Evolutionary conservation across 2,797 vertebrate species (phyloP).

Genomic region (Microctenopoma stevenorrisi): DNA sequence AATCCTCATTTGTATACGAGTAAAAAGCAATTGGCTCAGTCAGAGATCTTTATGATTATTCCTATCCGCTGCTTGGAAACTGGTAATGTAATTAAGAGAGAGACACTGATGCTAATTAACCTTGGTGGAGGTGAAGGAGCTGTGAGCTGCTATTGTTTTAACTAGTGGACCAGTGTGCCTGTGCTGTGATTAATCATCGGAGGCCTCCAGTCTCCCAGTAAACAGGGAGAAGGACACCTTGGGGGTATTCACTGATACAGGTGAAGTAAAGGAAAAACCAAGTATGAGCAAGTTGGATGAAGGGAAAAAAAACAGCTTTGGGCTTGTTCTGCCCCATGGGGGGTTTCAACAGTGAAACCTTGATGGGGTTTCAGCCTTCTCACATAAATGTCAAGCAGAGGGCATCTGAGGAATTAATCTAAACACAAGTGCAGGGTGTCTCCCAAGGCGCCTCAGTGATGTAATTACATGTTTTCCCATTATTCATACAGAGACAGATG

Average conservation of each 20-base stretch:
- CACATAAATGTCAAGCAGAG: conserved; percentile 77
- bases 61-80: conserved; percentile 58
- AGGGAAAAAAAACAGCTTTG: conserved; percentile 39
- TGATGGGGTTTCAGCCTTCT: conserved; percentile 73
- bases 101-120: conserved; percentile 75
- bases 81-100: conserved; percentile 70
- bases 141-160: conserved; percentile 71
- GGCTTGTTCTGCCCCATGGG: conserved; percentile 54
- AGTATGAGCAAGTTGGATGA: conserved; percentile 31
- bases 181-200: conserved; percentile 74
- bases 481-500: conserved; percentile 71
- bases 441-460: conserved; percentile 64
- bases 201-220: conserved; percentile 56
- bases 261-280: conserved; percentile 42
- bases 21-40: conserved; percentile 36
- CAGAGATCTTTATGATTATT: conserved; percentile 67
- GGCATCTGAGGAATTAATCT: conserved; percentile 75
- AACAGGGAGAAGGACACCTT: conserved; percentile 77
- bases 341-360: conserved; percentile 48
- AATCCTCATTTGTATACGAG: conserved; percentile 31
- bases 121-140: conserved; percentile 77
- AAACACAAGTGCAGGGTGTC: conserved; percentile 64
- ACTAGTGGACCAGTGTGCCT: conserved; percentile 67
- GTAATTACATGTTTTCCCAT: conserved; percentile 81
- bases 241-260: conserved; percentile 50